Conservation (phyloP, 2,797 vertebrate species). For the Enteromius radiatus region DNA sequence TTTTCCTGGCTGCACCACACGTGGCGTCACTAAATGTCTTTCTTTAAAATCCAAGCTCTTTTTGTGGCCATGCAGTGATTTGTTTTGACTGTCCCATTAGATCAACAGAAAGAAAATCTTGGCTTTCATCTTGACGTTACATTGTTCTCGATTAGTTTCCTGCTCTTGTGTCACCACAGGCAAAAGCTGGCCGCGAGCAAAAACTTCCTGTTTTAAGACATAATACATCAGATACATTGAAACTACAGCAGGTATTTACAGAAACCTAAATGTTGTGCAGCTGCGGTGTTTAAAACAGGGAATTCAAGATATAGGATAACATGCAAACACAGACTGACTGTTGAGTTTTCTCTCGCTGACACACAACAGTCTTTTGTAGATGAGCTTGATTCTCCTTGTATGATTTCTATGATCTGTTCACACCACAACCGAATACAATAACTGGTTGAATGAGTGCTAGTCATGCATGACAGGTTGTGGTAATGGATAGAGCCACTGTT, state of each 20-base stretch:
- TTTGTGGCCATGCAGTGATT: constrained; percentile 62
- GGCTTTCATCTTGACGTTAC: constrained; percentile 49
- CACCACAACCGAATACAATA: constrained; percentile 61
- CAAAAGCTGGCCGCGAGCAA: constrained; percentile 58
- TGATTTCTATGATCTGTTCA: constrained; percentile 51
- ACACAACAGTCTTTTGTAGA: constrained; percentile 44
- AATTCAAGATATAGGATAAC: constrained; percentile 25
- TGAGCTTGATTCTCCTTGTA: constrained; percentile 52
- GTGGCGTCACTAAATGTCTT: constrained; percentile 57
- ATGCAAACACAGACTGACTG: constrained; percentile 59
- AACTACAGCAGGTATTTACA: constrained; percentile 8
- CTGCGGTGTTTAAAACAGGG: constrained; percentile 55
- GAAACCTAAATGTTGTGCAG: constrained; percentile 49
- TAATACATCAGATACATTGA: constrained; percentile 34
- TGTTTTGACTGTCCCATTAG: constrained; percentile 70
- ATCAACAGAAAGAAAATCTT: constrained; percentile 63
- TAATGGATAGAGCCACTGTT: constrained; percentile 26
- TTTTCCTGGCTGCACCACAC: constrained; percentile 56
- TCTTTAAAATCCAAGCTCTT: constrained; percentile 52
- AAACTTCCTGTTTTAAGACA: constrained; percentile 66
- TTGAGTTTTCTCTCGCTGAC: constrained; percentile 15
- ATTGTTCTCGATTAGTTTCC: constrained; percentile 59
- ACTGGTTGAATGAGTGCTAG: constrained; percentile 62
- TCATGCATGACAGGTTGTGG: constrained; percentile 47
- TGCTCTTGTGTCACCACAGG: constrained; percentile 34